Percentiles rank a stretch among this genome's conserved stretches.
Conservation (phyloP, 2,888 invertebrate genomes). For the Oithona nana region DNA sequence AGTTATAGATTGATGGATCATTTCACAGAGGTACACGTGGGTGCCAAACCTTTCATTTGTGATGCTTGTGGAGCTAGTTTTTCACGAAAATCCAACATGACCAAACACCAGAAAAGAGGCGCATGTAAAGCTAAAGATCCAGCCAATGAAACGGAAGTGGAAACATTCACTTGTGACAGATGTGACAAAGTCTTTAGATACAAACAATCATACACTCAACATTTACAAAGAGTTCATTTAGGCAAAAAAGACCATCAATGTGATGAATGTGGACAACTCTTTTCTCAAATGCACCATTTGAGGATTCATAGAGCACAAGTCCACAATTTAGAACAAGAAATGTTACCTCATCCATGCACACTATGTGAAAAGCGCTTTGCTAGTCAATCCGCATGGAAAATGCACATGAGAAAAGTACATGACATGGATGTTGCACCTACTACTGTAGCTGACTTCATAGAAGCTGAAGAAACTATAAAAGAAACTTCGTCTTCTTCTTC, state of each 20-base stretch:
- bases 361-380: background rate
- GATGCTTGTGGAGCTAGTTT: background rate
- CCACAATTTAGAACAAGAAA: background rate
- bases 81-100: background rate
- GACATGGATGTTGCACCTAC: background rate
- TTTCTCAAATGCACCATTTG: background rate
- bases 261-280: background rate
- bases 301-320: background rate
- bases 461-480: too few relatives aligned
- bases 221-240: background rate
- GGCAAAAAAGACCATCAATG: background rate
- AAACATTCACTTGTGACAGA: background rate
- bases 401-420: background rate
- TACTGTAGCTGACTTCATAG: background rate
- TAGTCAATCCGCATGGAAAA: background rate
- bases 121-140: background rate
- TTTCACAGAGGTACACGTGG: background rate
- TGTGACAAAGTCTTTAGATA: background rate
- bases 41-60: background rate
- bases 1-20: background rate
- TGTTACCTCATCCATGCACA: background rate
- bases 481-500: too few relatives aligned
- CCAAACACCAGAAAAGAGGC: background rate
- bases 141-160: background rate
- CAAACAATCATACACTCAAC: background rate